phyloP scores from a whole-genome alignment of 2,113 vertebrate species.

The Chamaea fasciata region DNA sequence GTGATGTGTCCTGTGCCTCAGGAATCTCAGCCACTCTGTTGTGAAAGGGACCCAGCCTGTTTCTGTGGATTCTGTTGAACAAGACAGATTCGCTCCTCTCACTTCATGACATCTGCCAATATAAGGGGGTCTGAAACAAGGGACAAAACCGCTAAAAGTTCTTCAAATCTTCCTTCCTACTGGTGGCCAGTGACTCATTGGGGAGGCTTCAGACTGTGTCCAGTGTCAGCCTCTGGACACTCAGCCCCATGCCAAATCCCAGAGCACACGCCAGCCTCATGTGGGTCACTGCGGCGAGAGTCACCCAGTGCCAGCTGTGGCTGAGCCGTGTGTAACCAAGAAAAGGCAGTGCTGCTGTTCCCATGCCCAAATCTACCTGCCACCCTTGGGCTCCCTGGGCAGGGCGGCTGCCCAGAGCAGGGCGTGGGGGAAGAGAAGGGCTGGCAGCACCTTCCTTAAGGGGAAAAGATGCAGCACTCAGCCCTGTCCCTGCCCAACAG shows the following conservation, averaged over 20 bases:
- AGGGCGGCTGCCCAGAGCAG: neutral
- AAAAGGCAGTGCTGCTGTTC: neutral
- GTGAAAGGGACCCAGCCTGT: neutral
- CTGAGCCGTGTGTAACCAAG: neutral
- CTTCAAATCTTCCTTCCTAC: neutral
- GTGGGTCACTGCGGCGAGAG: neutral
- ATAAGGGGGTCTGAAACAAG: neutral
- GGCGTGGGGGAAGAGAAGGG: neutral
- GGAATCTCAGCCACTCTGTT: neutral
- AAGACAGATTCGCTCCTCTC: neutral
- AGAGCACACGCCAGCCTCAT: neutral
- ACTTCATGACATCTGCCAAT: neutral
- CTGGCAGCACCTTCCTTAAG: neutral
- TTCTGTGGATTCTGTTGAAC: conserved; percentile 35
- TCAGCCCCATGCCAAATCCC: neutral
- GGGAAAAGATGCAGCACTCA: neutral
- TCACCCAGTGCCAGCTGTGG: neutral
- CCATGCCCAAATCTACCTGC: accelerated
- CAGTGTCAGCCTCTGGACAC: neutral
- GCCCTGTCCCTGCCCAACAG: neutral
- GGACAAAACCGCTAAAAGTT: neutral
- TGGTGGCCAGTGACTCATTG: neutral
- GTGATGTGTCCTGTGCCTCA: accelerated
- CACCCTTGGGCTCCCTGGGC: neutral
- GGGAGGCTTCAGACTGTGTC: neutral